phyloP scores from a whole-genome alignment of 2,888 invertebrate species.

The Fragum sueziense region DNA sequence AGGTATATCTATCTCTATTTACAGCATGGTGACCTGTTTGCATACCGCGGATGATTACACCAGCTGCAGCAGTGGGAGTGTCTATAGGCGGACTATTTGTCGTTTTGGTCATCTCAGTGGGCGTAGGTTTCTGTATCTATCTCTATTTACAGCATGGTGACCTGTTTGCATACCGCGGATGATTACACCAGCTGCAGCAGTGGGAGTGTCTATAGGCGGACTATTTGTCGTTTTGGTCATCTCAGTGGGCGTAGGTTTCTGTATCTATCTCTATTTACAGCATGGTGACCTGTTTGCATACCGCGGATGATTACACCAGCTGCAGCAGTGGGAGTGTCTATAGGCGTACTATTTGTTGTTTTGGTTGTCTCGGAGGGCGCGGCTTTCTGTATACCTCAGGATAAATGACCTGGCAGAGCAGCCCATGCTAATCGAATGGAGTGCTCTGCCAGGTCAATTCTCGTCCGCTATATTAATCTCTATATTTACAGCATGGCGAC shows the following conservation, averaged over 20 bases:
- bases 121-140: conserved; percentile 1
- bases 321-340: conserved; percentile 8
- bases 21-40: background rate
- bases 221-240: conserved; percentile 2
- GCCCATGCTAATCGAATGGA: too few species aligned
- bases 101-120: background rate
- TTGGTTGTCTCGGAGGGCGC: background rate
- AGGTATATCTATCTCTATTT: too few species aligned
- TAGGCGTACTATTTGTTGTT: background rate
- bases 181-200: background rate
- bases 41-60: background rate
- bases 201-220: conserved; percentile 8
- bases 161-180: background rate
- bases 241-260: background rate
- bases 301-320: background rate
- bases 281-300: background rate
- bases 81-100: conserved; percentile 8
- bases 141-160: background rate
- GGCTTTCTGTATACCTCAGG: conserved; percentile 3
- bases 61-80: conserved; percentile 8
- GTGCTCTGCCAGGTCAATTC: too few species aligned
- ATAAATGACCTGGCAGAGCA: too few species aligned
- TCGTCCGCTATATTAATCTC: too few species aligned
- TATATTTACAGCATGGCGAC: background rate
- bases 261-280: background rate